Base-by-base conservation (phyloP, 2,888 invertebrate species). In the Allolobophora icterica region DNA sequence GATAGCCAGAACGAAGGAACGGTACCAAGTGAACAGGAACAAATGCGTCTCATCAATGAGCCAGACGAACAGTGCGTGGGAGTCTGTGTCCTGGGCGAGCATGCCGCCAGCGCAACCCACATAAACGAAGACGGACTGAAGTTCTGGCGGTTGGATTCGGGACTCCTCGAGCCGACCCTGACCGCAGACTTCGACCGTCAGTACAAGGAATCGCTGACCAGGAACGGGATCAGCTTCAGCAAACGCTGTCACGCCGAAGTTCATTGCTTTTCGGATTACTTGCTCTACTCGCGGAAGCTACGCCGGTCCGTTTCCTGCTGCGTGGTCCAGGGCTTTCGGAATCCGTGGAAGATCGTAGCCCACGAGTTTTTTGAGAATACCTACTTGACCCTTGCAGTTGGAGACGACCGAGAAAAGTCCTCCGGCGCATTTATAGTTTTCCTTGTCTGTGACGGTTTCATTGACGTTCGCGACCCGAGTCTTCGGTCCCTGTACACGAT, bases 1-100 rank as follows among this genome's bases (percentile, higher is more conserved):
- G 6, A 2, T 2, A 21, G 24, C 2, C 17, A 52, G 1, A 24
- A 52, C 2, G 71, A n/a, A 17, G n/a, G 71, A 71, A 0, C 0
- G n/a, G 52, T 24, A 52, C 5, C 52, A 21, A 52, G 52, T 24
- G 52, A 52, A 1, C 52, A 24, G 4, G 52, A 52, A 21, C 71
- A n/a, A n/a, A n/a, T n/a, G n/a, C 30, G 71, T 71, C n/a, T 71
- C n/a, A 71, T 91, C 24, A 35, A 92, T 21, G 91, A 92, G 42
- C 38, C 84, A 13, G 71, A 90, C 35, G 92, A 92, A 52, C 91
- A 92, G 71, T 92, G 92, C 45, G 52, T 92, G 24, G 91, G 92
- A 45, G 38, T 92, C 21, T 58, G 42, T 3, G 89, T 84, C n/a
- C 42, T 40, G 33, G 87, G 91, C 1, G 24, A 45, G 34, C 71